Evolutionary conservation across 30 jellyfish, hydroid and myxozoan species (phyloP).

Genomic region (Catostylus mosaicus): DNA sequence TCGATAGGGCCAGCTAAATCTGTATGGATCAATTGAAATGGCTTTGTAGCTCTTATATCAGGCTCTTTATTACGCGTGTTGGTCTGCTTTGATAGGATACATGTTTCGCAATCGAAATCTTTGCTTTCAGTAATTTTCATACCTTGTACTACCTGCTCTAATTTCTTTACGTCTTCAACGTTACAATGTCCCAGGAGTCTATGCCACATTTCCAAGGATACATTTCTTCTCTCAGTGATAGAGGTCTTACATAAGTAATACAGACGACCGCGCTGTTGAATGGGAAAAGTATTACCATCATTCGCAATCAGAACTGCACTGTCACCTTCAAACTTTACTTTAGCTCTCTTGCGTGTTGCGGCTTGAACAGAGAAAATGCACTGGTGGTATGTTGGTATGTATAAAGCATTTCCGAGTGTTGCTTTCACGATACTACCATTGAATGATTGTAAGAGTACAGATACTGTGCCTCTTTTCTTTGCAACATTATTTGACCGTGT

Average conservation of each 20-base stretch:
- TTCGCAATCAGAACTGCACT: neutral
- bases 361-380: conserved; percentile 75
- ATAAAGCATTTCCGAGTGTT: conserved; percentile 54
- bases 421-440: conserved; percentile 51
- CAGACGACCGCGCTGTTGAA: conserved; percentile 49
- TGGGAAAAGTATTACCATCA: conserved; percentile 48
- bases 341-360: conserved; percentile 43
- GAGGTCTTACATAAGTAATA: conserved; percentile 33
- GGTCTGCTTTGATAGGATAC: conserved; percentile 7
- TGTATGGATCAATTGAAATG: conserved; percentile 22
- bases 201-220: conserved; percentile 37
- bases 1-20: conserved; percentile 44
- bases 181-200: conserved; percentile 57
- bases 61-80: neutral
- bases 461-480: conserved; percentile 59
- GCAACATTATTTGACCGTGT: conserved; percentile 69
- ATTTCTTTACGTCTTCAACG: conserved; percentile 21
- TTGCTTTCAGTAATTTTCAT: conserved; percentile 24
- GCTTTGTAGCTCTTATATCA: conserved; percentile 9
- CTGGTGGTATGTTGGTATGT: conserved; percentile 63
- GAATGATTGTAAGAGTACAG: conserved; percentile 2
- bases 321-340: conserved; percentile 12
- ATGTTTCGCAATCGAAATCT: conserved; percentile 51
- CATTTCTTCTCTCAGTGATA: conserved; percentile 18
- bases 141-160: conserved; percentile 44